Evolutionary conservation across 2,888 invertebrate genomes (phyloP), one percentile per base, ranked within the genome.

Genomic region (Heliconius charithonia): DNA sequence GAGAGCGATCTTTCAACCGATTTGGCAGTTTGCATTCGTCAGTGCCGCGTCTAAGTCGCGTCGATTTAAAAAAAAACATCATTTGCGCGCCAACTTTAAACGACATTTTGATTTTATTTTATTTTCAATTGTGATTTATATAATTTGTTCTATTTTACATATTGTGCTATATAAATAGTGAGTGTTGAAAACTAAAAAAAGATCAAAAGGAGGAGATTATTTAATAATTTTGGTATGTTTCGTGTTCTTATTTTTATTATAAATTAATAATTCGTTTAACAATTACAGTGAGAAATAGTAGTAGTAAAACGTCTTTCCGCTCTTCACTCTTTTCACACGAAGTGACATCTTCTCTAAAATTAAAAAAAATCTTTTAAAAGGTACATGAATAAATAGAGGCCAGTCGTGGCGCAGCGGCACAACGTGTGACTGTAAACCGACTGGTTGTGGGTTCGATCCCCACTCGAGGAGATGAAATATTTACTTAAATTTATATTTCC

Each of bases 1-100:
- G 93, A 93, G 93, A 93, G 92, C 90, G 91, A 87, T 90, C 88
- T 87, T 85, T 82, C 85, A 83, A 78, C 85, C 80, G 82, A 85
- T 82, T 86, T 87, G 87, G 82, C 90, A 93, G 93, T 93, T 85
- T 86, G 85, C 86, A 88, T 83, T 86, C 84, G 87, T 84, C 82
- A 84, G 84, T 87, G 86, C 85, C 81, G 83, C 86, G 86, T 82
- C 82, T 80, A 84, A 83, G 85, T 88, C 90, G 91, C 74, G 67
- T 81, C 79, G 72, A 81, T 85, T 84, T 80, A 70, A 85, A 87
- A 86, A 87, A 88, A 87, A 19, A 51, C 19, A 22, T 2, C 83
- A 88, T 85, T 79, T 85, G 86, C 89, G 90, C 89, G 90, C 86
- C 84, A 81, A 84, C 86, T 87, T 87, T 80, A 77, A 78, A 84